phyloP scores from a whole-genome alignment of 2,797 vertebrate species.

The Anguilla obscura region DNA sequence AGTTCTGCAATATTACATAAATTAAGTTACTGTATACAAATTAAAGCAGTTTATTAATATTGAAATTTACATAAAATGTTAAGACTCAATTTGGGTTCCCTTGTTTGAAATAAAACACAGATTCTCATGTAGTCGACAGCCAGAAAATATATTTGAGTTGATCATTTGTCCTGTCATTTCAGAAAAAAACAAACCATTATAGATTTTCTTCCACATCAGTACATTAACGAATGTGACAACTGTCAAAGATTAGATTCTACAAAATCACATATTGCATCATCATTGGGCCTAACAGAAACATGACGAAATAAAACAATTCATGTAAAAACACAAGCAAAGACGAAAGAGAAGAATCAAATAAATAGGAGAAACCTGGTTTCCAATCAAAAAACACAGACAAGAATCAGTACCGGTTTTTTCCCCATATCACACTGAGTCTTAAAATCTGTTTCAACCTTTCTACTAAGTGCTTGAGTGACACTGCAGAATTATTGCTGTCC shows the following conservation, averaged over 20 bases:
- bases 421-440: not conserved
- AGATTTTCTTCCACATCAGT: slow-evolving; percentile 42
- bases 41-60: not conserved
- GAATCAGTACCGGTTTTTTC: not conserved
- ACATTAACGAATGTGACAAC: slow-evolving; percentile 22
- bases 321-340: not conserved
- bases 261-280: slow-evolving; percentile 23
- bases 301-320: not conserved
- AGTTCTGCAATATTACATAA: too few species aligned
- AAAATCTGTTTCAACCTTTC: not conserved
- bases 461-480: not conserved
- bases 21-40: too few species aligned
- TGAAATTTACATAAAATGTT: not conserved
- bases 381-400: not conserved
- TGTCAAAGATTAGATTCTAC: not conserved
- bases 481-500: slow-evolving; percentile 15
- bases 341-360: not conserved
- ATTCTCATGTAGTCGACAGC: slow-evolving; percentile 38
- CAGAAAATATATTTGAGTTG: slow-evolving; percentile 67
- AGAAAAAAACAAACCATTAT: slow-evolving; percentile 50
- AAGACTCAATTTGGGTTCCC: not conserved
- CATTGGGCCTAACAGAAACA: not conserved
- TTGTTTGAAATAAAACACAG: slow-evolving; percentile 15
- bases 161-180: slow-evolving; percentile 41
- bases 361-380: not conserved